phyloP scores from a whole-genome alignment of 2,797 vertebrate species.

The Spondyliosoma cantharus region DNA sequence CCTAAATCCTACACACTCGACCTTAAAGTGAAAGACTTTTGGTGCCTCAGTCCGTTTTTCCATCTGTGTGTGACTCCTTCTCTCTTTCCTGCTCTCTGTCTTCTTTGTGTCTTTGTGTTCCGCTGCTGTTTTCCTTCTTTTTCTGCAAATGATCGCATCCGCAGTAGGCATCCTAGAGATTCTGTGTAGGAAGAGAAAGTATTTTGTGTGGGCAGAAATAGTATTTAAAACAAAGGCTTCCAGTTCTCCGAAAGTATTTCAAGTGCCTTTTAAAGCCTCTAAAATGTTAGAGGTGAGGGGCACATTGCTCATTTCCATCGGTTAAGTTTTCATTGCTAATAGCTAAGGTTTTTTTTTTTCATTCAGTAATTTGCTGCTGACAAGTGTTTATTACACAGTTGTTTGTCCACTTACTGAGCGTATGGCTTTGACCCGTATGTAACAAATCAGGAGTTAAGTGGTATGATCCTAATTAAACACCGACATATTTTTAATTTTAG shows the following conservation, averaged over 20 bases:
- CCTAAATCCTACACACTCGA: too few species aligned
- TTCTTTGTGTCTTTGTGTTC: constrained; percentile 35
- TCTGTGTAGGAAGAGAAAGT: constrained; percentile 42
- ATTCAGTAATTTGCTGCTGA: background rate
- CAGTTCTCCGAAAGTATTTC: constrained; percentile 28
- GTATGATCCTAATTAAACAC: constrained; percentile 46
- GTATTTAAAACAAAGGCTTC: constrained; percentile 26
- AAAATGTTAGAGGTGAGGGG: constrained; percentile 10
- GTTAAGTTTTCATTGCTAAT: constrained; percentile 1
- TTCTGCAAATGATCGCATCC: constrained; percentile 35
- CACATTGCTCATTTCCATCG: constrained; percentile 1
- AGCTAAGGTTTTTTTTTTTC: background rate
- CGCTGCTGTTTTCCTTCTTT: constrained; percentile 2
- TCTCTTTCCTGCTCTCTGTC: constrained; percentile 20
- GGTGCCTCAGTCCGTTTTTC: background rate
- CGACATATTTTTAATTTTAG: constrained; percentile 24
- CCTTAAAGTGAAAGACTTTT: background rate
- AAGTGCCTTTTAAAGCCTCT: constrained; percentile 26
- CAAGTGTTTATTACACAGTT: constrained; percentile 33
- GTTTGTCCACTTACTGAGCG: constrained; percentile 25
- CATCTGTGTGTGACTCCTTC: background rate
- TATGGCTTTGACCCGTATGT: constrained; percentile 28
- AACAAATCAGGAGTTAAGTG: constrained; percentile 22
- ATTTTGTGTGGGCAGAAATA: constrained; percentile 43
- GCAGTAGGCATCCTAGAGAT: constrained; percentile 44